These are phyloP conservation scores for Eupithecia pulchellata DNA, from an alignment of 2,888 invertebrate genomes.

Conservation along the genomic window DNA sequence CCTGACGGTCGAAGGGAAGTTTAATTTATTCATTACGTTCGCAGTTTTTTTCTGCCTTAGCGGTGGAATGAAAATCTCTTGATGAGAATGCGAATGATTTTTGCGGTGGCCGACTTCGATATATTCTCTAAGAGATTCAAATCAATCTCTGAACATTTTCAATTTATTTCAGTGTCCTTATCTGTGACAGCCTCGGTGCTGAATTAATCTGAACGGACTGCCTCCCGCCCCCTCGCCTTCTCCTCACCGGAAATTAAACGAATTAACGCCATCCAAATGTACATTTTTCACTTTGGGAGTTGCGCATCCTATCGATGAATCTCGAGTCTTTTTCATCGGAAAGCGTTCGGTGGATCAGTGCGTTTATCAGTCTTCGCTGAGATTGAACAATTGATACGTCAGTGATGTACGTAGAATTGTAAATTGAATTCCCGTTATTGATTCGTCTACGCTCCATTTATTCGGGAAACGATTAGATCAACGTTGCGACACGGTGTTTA, in stretches of 20 bases:
- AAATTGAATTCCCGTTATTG: conserved; percentile 82
- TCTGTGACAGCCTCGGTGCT: conserved; percentile 82
- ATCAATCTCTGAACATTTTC: conserved; percentile 86
- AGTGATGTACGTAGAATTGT: conserved; percentile 81
- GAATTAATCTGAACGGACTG: conserved; percentile 83
- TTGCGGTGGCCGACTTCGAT: conserved; percentile 68
- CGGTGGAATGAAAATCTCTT: conserved; percentile 55
- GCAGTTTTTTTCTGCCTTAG: conserved; percentile 58
- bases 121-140: conserved; percentile 82
- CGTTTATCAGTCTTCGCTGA: conserved; percentile 82
- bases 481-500: conserved; percentile 57
- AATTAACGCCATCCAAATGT: conserved; percentile 86
- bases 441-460: conserved; percentile 79
- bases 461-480: conserved; percentile 79
- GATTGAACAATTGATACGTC: conserved; percentile 84
- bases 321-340: conserved; percentile 81
- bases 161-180: conserved; percentile 86
- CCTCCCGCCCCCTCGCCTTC: conserved; percentile 56
- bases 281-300: conserved; percentile 84
- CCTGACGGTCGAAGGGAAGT: conserved; percentile 54
- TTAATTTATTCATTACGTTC: conserved; percentile 70
- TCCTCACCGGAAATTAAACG: conserved; percentile 86
- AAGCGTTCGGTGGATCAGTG: conserved; percentile 76
- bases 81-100: conserved; percentile 68
- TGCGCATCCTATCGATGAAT: conserved; percentile 82